Conservation (phyloP, 1,140 invertebrate genomes). For the Trichogramma pretiosum region DNA sequence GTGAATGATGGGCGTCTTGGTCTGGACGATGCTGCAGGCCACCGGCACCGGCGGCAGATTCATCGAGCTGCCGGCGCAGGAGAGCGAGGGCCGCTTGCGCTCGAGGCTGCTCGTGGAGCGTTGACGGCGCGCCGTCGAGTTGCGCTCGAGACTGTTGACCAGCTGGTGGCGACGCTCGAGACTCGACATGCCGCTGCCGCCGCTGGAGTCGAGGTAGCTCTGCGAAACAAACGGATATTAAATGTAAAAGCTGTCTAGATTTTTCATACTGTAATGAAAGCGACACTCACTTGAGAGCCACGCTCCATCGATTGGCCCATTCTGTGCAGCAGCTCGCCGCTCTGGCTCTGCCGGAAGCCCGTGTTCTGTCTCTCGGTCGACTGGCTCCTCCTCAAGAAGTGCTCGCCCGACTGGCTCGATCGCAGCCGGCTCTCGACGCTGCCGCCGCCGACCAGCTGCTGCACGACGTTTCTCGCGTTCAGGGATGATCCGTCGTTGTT, state of each 20-base stretch:
- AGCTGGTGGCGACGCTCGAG: conserved; percentile 41
- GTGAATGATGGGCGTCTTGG: conserved; percentile 37
- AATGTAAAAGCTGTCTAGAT: conserved; percentile 1
- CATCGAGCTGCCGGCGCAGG: conserved; percentile 29
- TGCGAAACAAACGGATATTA: conserved; percentile 15
- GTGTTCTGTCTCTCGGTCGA: conserved; percentile 36
- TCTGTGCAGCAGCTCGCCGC: conserved; percentile 39
- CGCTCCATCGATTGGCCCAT: conserved; percentile 40
- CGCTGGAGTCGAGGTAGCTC: conserved; percentile 15
- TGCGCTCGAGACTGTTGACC: conserved; percentile 42
- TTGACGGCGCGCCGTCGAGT: conserved; percentile 37
- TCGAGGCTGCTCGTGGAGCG: conserved; percentile 42
- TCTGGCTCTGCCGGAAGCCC: conserved; percentile 40
- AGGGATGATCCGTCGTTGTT: conserved; percentile 26
- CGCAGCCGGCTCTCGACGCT: conserved; percentile 38
- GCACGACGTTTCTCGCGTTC: conserved; percentile 26
- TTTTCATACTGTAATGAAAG: no score
- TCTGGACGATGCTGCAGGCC: conserved; percentile 40
- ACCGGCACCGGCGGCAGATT: conserved; percentile 42
- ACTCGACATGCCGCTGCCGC: conserved; percentile 27
- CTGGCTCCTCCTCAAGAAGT: conserved; percentile 39
- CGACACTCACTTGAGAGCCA: conserved; percentile 30
- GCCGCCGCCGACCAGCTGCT: no score
- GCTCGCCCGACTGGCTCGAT: conserved; percentile 41
- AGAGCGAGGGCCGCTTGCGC: conserved; percentile 36